Percentiles rank a stretch among this genome's conserved stretches.
Evolutionary conservation across 2,888 invertebrate genomes (phyloP).

Genomic region (Cantharis rustica): DNA sequence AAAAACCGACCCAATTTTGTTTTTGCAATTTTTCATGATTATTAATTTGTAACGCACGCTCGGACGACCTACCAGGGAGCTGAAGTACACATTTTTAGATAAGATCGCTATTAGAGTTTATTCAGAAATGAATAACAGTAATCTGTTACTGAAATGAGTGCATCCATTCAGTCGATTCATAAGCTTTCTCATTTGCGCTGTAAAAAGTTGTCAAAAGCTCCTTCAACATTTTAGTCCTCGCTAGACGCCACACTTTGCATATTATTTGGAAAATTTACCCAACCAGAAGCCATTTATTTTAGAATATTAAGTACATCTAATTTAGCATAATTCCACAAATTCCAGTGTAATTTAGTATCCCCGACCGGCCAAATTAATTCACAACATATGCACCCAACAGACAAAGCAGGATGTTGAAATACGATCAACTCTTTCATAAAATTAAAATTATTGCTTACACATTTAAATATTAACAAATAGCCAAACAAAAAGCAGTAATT

Average conservation of each 20-base stretch:
- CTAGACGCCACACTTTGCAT: not conserved
- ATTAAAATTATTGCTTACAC: not conserved
- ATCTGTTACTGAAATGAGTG: slow-evolving; percentile 36
- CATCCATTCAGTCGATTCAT: slow-evolving; percentile 33
- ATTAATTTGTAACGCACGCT: not conserved
- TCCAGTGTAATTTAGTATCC: slow-evolving; percentile 10
- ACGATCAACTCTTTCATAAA: not conserved
- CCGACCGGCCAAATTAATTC: slow-evolving; percentile 1
- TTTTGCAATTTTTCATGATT: not conserved
- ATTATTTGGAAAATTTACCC: not conserved
- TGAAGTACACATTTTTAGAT: slow-evolving; percentile 41
- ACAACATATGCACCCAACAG: not conserved
- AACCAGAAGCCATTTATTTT: not conserved
- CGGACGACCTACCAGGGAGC: slow-evolving; percentile 25
- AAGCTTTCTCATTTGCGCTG: not conserved
- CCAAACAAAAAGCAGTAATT: not conserved
- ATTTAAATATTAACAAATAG: not conserved
- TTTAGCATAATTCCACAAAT: slow-evolving; percentile 6
- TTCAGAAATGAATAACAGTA: slow-evolving; percentile 42
- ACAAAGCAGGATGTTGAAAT: not conserved
- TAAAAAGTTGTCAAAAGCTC: not conserved
- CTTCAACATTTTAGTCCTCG: not conserved
- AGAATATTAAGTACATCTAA: slow-evolving; percentile 6
- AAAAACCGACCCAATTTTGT: not conserved
- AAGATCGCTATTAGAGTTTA: slow-evolving; percentile 41